Base-by-base conservation (phyloP, 2,113 vertebrate genomes). In the Dissostichus mawsoni region DNA sequence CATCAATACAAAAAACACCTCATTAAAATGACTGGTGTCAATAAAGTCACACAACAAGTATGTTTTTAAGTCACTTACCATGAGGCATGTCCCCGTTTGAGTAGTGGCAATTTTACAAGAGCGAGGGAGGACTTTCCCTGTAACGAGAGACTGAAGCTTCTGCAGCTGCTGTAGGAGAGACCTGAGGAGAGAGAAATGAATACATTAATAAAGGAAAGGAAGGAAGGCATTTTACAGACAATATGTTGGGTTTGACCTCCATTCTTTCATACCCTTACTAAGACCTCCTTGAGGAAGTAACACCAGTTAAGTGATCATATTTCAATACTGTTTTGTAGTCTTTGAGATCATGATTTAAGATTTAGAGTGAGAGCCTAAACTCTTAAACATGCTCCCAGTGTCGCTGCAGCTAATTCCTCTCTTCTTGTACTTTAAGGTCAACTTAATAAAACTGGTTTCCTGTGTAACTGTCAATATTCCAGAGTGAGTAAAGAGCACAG, bases 161-260 rank as follows among this genome's bases (percentile, higher is more conserved):
- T 93, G 92, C 44, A 93, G 90, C 84, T 93, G 91, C 82, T 93
- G 92, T 14, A 93, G 86, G 29, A 93, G 92, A 82, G 90, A 92
- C 83, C 92, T 93, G 10, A 17, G 3, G 48, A 77, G 14, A 77
- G 8, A 41, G 2, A 67, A 23, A 53, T 4, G 41, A 20, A 55
- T 36, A 7, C 51, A 8, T 55, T 29, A 41, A 69, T 6, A 36
- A 36, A 36, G 36, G 36, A 36, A 36, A 36, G 36, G 36, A 8
- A 41, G 36, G 36, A 41, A 41, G 7, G 36, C 36, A 41, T 7
- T 8, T 41, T 41, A 41, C 36, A 41, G 36, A 36, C 4, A 36
- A 36, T 5, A 36, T 36, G 4, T 41, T 6, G 36, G 36, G 36
- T 8, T 41, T 41, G 8, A 6, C 36, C 36, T 41, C 36, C 36